phyloP scores from a whole-genome alignment of 2,888 invertebrate genomes.

The Agrochola lota region DNA sequence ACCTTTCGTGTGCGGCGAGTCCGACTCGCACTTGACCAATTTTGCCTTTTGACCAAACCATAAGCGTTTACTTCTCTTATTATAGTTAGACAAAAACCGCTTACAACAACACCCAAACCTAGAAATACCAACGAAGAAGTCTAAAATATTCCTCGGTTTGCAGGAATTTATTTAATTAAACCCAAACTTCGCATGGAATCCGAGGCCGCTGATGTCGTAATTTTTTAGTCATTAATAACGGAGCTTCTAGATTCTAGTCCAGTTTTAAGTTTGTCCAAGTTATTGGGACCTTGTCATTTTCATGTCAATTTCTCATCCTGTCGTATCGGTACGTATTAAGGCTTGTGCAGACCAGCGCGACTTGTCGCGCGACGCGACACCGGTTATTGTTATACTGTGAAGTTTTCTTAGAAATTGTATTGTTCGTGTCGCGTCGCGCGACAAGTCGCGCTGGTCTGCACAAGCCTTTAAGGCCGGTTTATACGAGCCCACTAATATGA shows the following conservation, averaged over 20 bases:
- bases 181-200: background rate
- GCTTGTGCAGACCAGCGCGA: no score
- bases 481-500: no score
- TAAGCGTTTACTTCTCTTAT: no score
- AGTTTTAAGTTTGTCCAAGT: background rate
- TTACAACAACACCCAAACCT: background rate
- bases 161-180: conserved; percentile 41
- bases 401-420: no score
- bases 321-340: background rate
- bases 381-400: no score
- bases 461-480: no score
- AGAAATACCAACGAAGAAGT: background rate
- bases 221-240: conserved; percentile 11
- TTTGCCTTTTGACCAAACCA: no score
- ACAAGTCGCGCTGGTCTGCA: no score
- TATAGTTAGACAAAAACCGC: background rate
- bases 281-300: background rate
- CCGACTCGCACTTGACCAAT: no score
- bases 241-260: background rate
- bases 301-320: background rate
- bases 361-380: no score
- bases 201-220: background rate
- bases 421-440: no score
- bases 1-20: no score
- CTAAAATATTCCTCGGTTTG: conserved; percentile 10